These are phyloP conservation scores for Tenrec ecaudatus DNA, from an alignment of 2,113 vertebrate species.

Conservation along the genomic window DNA sequence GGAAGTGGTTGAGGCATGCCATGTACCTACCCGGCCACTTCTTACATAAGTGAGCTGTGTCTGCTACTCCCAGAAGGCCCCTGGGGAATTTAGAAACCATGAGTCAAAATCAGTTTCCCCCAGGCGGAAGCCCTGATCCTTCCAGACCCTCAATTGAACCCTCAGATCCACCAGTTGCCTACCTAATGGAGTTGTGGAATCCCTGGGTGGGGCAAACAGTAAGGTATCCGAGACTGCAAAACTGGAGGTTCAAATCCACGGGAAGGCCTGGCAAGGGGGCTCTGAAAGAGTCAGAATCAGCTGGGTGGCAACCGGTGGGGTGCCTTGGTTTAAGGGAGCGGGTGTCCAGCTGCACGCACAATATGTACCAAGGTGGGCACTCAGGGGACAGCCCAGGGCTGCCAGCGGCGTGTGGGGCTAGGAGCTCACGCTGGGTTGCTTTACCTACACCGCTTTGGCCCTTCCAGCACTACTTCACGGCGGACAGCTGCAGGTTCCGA, in stretches of 20 bases:
- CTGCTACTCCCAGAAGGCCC: background rate
- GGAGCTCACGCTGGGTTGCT: background rate
- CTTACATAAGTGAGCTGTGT: rapidly evolving
- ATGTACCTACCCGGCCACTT: too few species aligned
- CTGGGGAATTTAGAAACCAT: background rate
- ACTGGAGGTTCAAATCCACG: background rate
- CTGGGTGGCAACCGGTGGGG: background rate
- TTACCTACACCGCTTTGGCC: background rate
- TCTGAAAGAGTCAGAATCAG: background rate
- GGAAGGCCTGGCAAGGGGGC: background rate
- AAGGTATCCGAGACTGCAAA: background rate
- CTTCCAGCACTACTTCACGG: constrained; percentile 90
- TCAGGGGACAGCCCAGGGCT: background rate
- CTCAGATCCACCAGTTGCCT: too few species aligned
- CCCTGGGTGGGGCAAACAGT: background rate
- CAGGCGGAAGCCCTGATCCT: background rate
- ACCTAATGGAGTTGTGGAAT: background rate
- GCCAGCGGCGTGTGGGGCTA: background rate
- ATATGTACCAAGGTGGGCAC: background rate
- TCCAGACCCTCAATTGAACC: background rate
- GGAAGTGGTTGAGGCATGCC: background rate
- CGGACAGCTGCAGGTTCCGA: constrained; percentile 91
- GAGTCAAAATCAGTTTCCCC: background rate
- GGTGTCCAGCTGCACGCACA: background rate
- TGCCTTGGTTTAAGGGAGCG: background rate